Evolutionary conservation across 2,113 vertebrate genomes (phyloP).

Genomic region (Agapornis roseicollis): DNA sequence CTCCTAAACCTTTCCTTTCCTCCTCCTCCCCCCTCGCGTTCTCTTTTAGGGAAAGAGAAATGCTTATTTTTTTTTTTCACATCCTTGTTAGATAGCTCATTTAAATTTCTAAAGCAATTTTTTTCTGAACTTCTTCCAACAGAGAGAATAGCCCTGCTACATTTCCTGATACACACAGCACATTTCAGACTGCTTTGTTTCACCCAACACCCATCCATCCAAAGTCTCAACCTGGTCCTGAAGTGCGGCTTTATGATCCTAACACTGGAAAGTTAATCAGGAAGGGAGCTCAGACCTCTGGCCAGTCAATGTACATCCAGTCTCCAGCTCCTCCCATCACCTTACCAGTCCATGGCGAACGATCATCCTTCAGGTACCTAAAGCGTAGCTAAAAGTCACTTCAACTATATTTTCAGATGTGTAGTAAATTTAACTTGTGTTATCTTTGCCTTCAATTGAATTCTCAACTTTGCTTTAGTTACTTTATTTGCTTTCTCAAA

Average conservation of each 20-base stretch:
- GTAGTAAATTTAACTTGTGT: neutral
- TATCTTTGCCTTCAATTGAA: neutral
- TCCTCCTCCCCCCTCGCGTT: neutral
- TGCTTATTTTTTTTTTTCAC: neutral
- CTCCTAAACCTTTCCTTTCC: neutral
- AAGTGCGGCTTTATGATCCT: slow-evolving; percentile 87
- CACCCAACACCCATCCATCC: slow-evolving; percentile 83
- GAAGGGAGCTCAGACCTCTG: slow-evolving; percentile 69
- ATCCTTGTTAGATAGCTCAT: neutral
- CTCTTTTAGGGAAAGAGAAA: neutral
- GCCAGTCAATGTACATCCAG: slow-evolving; percentile 74
- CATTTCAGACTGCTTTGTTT: slow-evolving; percentile 77
- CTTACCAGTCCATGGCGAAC: slow-evolving; percentile 77
- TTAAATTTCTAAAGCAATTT: neutral
- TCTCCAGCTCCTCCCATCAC: slow-evolving; percentile 71
- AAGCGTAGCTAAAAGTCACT: neutral
- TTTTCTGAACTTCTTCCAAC: neutral
- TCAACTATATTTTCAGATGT: neutral
- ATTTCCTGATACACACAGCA: slow-evolving; percentile 78
- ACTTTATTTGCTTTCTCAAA: neutral
- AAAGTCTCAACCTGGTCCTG: slow-evolving; percentile 75
- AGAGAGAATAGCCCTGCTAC: slow-evolving; percentile 88
- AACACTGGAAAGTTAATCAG: slow-evolving; percentile 94
- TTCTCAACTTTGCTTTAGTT: neutral
- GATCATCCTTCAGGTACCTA: slow-evolving; percentile 87